Percentiles rank a stretch among this genome's conserved stretches.
phyloP scores from a whole-genome alignment of 2,113 vertebrate genomes.

The Ginglymostoma cirratum region DNA sequence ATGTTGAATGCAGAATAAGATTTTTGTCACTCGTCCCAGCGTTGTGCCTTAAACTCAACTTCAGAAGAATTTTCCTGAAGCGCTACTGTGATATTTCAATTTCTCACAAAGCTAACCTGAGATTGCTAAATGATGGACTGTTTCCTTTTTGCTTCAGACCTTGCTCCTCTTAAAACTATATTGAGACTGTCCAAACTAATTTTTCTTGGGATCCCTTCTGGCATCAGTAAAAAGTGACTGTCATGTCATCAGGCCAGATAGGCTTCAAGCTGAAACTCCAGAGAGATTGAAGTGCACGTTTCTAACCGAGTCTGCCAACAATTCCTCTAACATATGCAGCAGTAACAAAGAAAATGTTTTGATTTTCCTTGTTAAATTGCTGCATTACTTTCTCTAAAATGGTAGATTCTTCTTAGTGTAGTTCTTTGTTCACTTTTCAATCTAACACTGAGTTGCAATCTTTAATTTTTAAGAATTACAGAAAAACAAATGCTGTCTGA shows the following conservation, averaged over 20 bases:
- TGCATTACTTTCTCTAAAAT: neutral
- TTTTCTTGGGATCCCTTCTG: conserved; percentile 20
- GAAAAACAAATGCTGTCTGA: neutral
- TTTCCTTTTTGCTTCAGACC: conserved; percentile 15
- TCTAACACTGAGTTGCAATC: neutral
- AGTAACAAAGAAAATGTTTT: neutral
- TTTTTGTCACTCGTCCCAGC: neutral
- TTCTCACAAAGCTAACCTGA: conserved; percentile 17
- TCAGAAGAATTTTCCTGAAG: neutral
- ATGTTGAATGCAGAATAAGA: neutral
- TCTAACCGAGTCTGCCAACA: neutral
- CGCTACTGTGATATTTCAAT: conserved; percentile 16
- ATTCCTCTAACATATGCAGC: neutral
- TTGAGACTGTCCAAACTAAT: conserved; percentile 26
- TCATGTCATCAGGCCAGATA: neutral
- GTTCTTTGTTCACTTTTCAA: neutral
- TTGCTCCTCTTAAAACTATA: neutral
- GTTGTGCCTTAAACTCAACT: neutral
- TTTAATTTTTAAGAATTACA: neutral
- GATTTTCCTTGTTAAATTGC: neutral
- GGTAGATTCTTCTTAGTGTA: neutral
- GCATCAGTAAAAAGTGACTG: neutral
- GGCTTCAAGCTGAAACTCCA: neutral
- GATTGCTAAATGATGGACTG: conserved; percentile 19
- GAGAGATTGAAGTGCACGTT: neutral